Evolutionary conservation across 2,797 vertebrate genomes (phyloP), one percentile per base, ranked within the genome.

Genomic region (Sebastes trivittatus): DNA sequence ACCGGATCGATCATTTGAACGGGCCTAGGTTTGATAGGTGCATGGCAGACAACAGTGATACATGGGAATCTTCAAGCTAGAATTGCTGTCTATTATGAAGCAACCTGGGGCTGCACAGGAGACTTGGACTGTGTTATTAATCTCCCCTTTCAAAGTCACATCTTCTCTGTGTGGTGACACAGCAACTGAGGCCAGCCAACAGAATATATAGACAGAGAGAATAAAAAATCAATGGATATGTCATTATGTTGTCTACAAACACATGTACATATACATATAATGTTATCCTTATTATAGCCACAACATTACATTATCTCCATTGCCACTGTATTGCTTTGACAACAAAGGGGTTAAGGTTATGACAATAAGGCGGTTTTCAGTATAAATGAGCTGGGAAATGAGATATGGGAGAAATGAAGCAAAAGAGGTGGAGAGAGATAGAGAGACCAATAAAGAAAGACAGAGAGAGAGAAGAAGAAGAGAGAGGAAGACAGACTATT

Each of bases 321-420:
- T 66, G 38, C 8, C 58, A 16, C 60, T 67, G 25, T 20, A 16
- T 29, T 61, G 16, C 54, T 68, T 18, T 59, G n/a, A 23, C 7
- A 29, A 52, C n/a, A 36, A 65, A 9, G n/a, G 9, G 59, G 9
- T 74, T 16, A 4, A 4, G 23, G 30, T 74, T 61, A 60, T 52
- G 22, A 10, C 60, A 72, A 42, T 38, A 59, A 66, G 34, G 38
- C 7, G 13, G 52, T 56, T 61, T 42, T 74, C 34, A 29, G 20
- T 56, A 25, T 27, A 64, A 81, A 78, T 56, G 18, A 82, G 49
- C 29, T 56, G 18, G 14, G 20, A 68, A 64, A 84, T 66, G 4
- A 67, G 60, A 69, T 18, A 55, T 5, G 65, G 9, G 14, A 75
- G 42, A 49, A 16, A 76, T 56, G 56, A 64, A 10, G 7, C 16